Base-by-base conservation (phyloP, 2,797 vertebrate genomes). In the Cuculus canorus region DNA sequence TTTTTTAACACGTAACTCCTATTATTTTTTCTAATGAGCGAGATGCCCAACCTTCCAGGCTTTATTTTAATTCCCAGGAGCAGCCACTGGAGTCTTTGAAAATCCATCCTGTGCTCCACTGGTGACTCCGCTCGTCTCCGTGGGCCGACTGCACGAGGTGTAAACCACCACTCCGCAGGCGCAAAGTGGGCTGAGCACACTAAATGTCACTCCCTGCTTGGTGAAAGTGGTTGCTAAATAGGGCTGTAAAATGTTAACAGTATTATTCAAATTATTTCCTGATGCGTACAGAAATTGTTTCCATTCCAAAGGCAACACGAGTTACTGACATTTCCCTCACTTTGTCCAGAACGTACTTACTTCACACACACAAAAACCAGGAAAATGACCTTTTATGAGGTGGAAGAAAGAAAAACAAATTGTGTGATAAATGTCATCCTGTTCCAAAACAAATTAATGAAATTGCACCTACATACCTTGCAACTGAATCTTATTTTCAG, bases 401-500 rank as follows among this genome's bases (percentile, higher is more conserved):
- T 14, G 50, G 48, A 59, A 63, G 82, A 45, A 57, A 50, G 50
- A 17, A 78, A 78, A 92, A 76, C 86, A 92, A 77, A 75, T 10
- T 70, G 35, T 2, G 2, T 48, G 61, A 82, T 79, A 95, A 94
- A 82, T 88, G 77, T 60, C 78, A 95, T 79, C 45, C 52, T 35
- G 2, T 32, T 75, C 71, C 48, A 43, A 53, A 96, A 73, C 95
- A 81, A 96, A 93, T 72, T 71, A 96, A 86, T 45, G 60, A 92
- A 96, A 95, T 90, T 96, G 78, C 64, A 90, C 56, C 90, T 53
- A 98, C 98, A 23, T 98, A 99, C 99, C 99, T 99, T 99, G 99
- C 90, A 99, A 98, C 90, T 99, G 98, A 97, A 99, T 99, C 98
- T 99, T 99, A 97, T 99, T 99, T 97, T 99, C 99, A 43, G 99